Evolutionary conservation across 1,140 invertebrate species (phyloP), one percentile per base, ranked within the genome.

Genomic region (Micrasema minimum): DNA sequence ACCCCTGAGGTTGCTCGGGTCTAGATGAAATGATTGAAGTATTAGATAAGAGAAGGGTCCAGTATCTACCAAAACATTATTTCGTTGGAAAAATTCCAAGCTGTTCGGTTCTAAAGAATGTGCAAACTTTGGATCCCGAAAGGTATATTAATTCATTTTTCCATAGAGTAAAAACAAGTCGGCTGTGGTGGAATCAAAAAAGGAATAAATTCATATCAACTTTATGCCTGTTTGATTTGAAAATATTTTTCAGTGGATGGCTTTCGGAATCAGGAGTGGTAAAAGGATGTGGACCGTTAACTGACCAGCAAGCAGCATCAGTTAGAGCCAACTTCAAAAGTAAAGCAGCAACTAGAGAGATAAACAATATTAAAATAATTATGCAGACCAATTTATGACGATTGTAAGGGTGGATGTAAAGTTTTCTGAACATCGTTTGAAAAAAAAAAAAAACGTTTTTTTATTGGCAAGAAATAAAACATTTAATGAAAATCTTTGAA

Each of bases 1-100:
- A 45, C 72, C 72, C 20, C n/a, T 73, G 72, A 61, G 55, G 50
- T 9, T 73, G 72, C 64, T 37, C 72, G 1, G 69, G 72, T 37
- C 51, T 69, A 20, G 22, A 59, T 4, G 14, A 35, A 31, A 23
- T 69, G 3, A 26, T 69, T 14, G 45, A 37, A 0, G 55, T 20
- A 50, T 22, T 73, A n/a, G 38, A 38, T 18, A 12, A 10, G 0
- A 69, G 31, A 16, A 48, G 31, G 6, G 26, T 66, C 1, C 18
- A 14, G 26, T 65, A 57, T 11, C 20, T 22, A 14, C 23, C 53
- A 22, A 66, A 53, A 18, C 48, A 69, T 5, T 69, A 55, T 57
- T 65, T 51, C 43, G 67, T 57, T 26, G 72, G 72, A 2, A 69
- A 43, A 37, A 38, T 10, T 3, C 66, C 72, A 2, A 38, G 46